Evolutionary conservation across 2,797 vertebrate species (phyloP), one percentile per base, ranked within the genome.

Genomic region (Hemitrygon akajei): DNA sequence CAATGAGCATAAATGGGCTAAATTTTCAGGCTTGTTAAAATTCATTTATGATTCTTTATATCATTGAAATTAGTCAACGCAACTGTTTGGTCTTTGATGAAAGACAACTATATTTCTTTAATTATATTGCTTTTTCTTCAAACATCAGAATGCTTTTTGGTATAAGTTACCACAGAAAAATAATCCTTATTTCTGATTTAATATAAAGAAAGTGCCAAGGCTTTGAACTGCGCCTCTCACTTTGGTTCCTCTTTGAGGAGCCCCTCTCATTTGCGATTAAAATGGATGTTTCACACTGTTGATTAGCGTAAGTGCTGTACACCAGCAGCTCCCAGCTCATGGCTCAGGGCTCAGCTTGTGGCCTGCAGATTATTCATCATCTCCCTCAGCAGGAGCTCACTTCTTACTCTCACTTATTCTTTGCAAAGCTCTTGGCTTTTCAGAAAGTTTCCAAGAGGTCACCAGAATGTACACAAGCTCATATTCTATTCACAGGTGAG

Each of bases 311-410:
- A 95, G 96, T 95, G 95, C 95, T 95, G 97, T 96, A 97, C 95
- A 96, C 95, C 95, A 96, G 96, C 95, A 58, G 94, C 96, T 96
- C 94, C 86, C 96, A 97, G 97, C 96, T 95, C 96, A 95, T 84
- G 95, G 96, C 96, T 95, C 96, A 95, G 89, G 95, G 96, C 97
- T 94, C 95, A 97, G 97, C 96, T 97, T 97, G 97, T 97, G 97
- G 96, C 96, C 97, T 95, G 96, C 95, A 95, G 96, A 95, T 96
- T 95, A 96, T 97, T 97, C 97, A 98, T 97, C 97, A 97, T 84
- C 95, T 94, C 95, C 96, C 97, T 96, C 96, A 95, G 97, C 97
- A 96, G 97, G 97, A 94, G 97, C 97, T 97, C 95, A 96, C 95
- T 95, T 95, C 96, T 96, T 96, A 94, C 96, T 96, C 95, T 95